These are phyloP conservation scores for Scaptomyza graminum DNA, from an alignment of 1,140 invertebrate genomes.

Conservation along the genomic window DNA sequence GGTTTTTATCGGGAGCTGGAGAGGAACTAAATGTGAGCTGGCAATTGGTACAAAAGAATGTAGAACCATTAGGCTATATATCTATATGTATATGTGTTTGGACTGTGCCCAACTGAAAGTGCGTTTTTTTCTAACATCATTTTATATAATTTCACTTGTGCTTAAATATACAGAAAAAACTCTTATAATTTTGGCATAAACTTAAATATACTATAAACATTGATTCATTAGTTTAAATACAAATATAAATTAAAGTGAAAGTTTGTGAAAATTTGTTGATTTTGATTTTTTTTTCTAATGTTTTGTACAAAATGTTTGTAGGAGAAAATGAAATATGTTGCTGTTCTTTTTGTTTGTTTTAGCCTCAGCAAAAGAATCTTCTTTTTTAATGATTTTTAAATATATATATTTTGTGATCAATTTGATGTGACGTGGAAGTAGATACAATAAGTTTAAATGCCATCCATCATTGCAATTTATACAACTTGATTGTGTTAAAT, in stretches of 20 bases:
- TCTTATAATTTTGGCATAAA: constrained; percentile 69
- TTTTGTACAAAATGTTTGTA: constrained; percentile 66
- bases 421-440: constrained; percentile 64
- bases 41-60: neutral
- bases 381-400: too few relatives aligned
- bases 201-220: constrained; percentile 68
- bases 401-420: constrained; percentile 26
- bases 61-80: constrained; percentile 33
- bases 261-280: constrained; percentile 33
- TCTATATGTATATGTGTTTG: constrained; percentile 46
- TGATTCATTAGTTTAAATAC: constrained; percentile 60
- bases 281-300: constrained; percentile 37
- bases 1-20: constrained; percentile 53
- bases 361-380: too few relatives aligned
- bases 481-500: constrained; percentile 69
- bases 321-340: neutral
- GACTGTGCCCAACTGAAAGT: constrained; percentile 33
- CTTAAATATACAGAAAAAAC: constrained; percentile 65
- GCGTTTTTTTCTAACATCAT: constrained; percentile 20
- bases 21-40: constrained; percentile 64
- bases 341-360: too few relatives aligned
- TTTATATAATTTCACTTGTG: constrained; percentile 58
- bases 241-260: constrained; percentile 26
- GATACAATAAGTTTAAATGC: constrained; percentile 72
- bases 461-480: constrained; percentile 78